These are phyloP conservation scores for Drosophila sulfurigaster DNA, from an alignment of 1,140 invertebrate species.

Conservation along the genomic window DNA sequence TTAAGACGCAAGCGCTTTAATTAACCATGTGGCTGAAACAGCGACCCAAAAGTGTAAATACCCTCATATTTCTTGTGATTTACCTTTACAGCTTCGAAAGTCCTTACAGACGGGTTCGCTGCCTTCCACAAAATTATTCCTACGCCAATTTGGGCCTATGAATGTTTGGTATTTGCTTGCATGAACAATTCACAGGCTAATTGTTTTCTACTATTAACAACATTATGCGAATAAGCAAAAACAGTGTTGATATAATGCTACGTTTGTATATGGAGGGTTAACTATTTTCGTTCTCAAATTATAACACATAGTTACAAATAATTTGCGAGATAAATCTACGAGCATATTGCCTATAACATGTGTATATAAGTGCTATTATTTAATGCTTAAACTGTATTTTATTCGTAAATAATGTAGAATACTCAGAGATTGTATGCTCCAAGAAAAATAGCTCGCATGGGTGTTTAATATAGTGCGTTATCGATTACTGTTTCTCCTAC, in stretches of 20 bases:
- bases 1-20: slow-evolving; percentile 82
- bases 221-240: slow-evolving; percentile 35
- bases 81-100: slow-evolving; percentile 71
- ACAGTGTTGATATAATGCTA: slow-evolving; percentile 40
- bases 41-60: slow-evolving; percentile 82
- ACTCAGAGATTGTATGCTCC: background rate
- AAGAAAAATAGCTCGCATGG: background rate
- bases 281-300: slow-evolving; percentile 42
- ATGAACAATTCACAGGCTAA: slow-evolving; percentile 61
- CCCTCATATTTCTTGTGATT: slow-evolving; percentile 82
- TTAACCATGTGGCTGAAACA: slow-evolving; percentile 80
- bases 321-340: background rate
- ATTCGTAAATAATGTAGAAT: background rate
- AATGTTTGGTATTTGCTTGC: slow-evolving; percentile 74
- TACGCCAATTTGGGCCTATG: slow-evolving; percentile 49
- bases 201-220: slow-evolving; percentile 61
- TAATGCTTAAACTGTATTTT: background rate
- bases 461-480: slow-evolving; percentile 25
- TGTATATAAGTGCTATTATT: background rate
- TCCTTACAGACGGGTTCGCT: slow-evolving; percentile 11
- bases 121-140: background rate
- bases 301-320: background rate
- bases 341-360: background rate
- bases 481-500: slow-evolving; percentile 42
- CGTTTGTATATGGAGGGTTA: slow-evolving; percentile 41